A percentile compares a stretch with the other conserved stretches of the same genome.
Evolutionary conservation across 2,113 vertebrate species (phyloP).

Genomic region (Brachionichthys hirsutus): DNA sequence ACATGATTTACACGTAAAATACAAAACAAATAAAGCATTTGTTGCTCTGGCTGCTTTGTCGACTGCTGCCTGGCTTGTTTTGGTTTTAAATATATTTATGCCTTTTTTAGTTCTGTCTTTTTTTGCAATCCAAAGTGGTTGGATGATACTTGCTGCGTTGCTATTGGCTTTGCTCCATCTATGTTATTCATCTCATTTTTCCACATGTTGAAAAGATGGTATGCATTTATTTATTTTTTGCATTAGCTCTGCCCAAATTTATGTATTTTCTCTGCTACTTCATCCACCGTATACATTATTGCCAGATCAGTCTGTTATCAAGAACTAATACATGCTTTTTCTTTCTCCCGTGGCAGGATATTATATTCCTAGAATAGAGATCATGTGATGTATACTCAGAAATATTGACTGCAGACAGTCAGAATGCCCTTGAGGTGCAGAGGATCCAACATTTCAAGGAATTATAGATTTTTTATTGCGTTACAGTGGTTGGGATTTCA

Average conservation of each 20-base stretch:
- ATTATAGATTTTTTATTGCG: not conserved
- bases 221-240: slow-evolving; percentile 15
- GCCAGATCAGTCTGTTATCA: not conserved
- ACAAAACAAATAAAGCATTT: slow-evolving; percentile 15
- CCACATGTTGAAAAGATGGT: slow-evolving; percentile 26
- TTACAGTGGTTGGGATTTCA: too few species aligned
- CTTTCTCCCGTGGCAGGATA: not conserved
- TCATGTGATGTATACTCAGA: not conserved
- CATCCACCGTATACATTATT: not conserved
- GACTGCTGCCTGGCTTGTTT: slow-evolving; percentile 34
- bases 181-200: slow-evolving; percentile 60
- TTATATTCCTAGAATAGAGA: not conserved
- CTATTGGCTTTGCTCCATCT: slow-evolving; percentile 59
- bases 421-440: not conserved
- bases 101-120: slow-evolving; percentile 12
- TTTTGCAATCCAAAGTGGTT: slow-evolving; percentile 53
- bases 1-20: slow-evolving; percentile 12
- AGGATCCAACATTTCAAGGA: not conserved
- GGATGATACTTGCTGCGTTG: slow-evolving; percentile 48
- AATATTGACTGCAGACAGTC: not conserved
- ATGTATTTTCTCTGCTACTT: slow-evolving; percentile 9
- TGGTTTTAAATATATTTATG: slow-evolving; percentile 20
- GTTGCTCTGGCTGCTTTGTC: slow-evolving; percentile 33
- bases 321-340: not conserved
- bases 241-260: slow-evolving; percentile 13